Conservation (phyloP, 2,888 invertebrate species). For the Mesoligia furuncula region DNA sequence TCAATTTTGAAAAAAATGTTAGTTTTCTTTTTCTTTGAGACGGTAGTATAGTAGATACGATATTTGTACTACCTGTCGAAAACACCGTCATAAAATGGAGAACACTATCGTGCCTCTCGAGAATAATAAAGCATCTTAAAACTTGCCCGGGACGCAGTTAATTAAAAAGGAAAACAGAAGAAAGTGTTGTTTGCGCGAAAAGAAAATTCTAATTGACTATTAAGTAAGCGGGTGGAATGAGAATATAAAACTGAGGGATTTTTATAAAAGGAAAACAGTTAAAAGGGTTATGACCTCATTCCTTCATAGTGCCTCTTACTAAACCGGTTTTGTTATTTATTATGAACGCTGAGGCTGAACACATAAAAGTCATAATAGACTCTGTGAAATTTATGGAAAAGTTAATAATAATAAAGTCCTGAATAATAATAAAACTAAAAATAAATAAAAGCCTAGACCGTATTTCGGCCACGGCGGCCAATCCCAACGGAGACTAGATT, state of each 20-base stretch:
- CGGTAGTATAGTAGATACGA: neutral
- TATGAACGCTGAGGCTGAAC: neutral
- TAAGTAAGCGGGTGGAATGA: conserved; percentile 38
- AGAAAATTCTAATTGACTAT: conserved; percentile 53
- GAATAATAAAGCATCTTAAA: conserved; percentile 38
- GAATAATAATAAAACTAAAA: no score
- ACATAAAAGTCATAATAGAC: neutral
- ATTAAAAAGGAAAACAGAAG: conserved; percentile 53
- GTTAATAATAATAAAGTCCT: no score
- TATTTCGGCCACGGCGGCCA: no score
- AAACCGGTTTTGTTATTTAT: conserved; percentile 7
- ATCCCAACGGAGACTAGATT: no score
- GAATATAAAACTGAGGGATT: conserved; percentile 38
- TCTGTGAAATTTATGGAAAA: no score
- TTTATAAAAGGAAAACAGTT: conserved; percentile 35
- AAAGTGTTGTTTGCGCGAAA: conserved; percentile 37
- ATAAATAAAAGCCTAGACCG: no score
- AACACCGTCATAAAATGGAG: conserved; percentile 26
- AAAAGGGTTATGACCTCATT: conserved; percentile 13
- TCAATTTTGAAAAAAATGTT: no score
- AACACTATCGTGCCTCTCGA: neutral
- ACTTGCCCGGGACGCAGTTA: conserved; percentile 34
- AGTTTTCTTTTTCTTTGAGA: no score
- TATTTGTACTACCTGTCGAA: neutral
- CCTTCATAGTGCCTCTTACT: neutral